A percentile compares a stretch with the other conserved stretches of the same genome.
Conservation (phyloP, 1,140 invertebrate species). For the Eubasilissa regina region DNA sequence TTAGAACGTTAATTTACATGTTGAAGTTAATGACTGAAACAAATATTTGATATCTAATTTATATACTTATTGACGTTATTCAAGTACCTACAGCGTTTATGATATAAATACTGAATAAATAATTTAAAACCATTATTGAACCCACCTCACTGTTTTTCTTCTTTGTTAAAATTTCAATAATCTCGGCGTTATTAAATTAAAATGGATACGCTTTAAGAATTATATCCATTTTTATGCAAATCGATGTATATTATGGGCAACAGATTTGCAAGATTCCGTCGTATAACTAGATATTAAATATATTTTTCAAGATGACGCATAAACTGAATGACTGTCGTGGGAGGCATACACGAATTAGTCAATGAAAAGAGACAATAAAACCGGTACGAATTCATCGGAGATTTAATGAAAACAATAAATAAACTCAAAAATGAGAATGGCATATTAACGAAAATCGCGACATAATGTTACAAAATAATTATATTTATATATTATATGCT, state of each 20-base stretch:
- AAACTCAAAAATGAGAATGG: background rate
- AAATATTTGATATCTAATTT: no score
- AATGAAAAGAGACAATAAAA: background rate
- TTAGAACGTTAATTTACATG: no score
- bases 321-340: conserved; percentile 1
- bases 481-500: background rate
- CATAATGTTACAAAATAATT: conserved; percentile 2
- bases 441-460: conserved; percentile 1
- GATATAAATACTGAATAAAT: background rate
- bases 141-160: background rate
- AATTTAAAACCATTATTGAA: background rate
- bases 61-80: background rate
- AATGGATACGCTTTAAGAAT: background rate
- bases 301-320: background rate
- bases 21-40: no score
- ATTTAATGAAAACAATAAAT: background rate
- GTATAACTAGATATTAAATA: conserved; percentile 4
- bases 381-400: conserved; percentile 6
- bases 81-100: background rate
- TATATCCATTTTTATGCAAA: conserved; percentile 22
- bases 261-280: conserved; percentile 13
- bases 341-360: conserved; percentile 7
- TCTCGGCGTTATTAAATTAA: background rate
- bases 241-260: background rate
- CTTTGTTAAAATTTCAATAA: conserved; percentile 8